These are phyloP conservation scores for Seira musarum DNA, from an alignment of 2,888 invertebrate species.

Conservation along the genomic window DNA sequence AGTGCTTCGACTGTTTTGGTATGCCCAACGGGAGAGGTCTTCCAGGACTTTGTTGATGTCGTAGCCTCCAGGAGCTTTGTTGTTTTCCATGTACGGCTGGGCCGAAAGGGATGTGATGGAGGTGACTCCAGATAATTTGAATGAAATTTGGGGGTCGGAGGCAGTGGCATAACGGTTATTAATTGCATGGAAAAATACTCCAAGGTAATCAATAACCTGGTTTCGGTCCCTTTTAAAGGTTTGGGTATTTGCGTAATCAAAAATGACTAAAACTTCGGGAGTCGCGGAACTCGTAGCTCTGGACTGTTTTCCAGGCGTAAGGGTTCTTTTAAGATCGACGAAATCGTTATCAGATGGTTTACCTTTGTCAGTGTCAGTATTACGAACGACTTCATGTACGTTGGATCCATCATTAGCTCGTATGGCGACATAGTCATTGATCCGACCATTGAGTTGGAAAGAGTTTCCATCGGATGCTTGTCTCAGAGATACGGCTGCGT, in stretches of 20 bases:
- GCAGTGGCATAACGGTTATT: conserved; percentile 64
- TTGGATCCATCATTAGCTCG: background rate
- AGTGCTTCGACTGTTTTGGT: conserved; percentile 31
- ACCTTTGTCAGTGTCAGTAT: background rate
- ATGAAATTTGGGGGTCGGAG: conserved; percentile 51
- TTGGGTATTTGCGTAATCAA: conserved; percentile 55
- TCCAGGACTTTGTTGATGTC: conserved; percentile 57
- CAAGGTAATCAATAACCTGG: conserved; percentile 57
- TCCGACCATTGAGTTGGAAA: conserved; percentile 28
- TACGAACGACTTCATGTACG: conserved; percentile 9
- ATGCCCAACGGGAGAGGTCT: conserved; percentile 54
- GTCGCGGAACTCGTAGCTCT: conserved; percentile 22
- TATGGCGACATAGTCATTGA: conserved; percentile 28
- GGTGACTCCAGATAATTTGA: conserved; percentile 55
- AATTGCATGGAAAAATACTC: conserved; percentile 63
- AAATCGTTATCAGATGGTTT: conserved; percentile 15
- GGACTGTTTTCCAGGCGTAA: conserved; percentile 22
- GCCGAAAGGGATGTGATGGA: conserved; percentile 24
- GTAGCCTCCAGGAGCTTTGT: conserved; percentile 37
- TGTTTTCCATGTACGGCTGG: conserved; percentile 62
- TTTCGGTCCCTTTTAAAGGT: conserved; percentile 31
- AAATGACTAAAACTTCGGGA: conserved; percentile 60
- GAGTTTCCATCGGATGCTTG: conserved; percentile 6
- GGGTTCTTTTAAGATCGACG: conserved; percentile 14
- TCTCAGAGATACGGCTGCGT: conserved; percentile 45